Conservation (phyloP, 2,888 invertebrate genomes). For the Elysia crispata region DNA sequence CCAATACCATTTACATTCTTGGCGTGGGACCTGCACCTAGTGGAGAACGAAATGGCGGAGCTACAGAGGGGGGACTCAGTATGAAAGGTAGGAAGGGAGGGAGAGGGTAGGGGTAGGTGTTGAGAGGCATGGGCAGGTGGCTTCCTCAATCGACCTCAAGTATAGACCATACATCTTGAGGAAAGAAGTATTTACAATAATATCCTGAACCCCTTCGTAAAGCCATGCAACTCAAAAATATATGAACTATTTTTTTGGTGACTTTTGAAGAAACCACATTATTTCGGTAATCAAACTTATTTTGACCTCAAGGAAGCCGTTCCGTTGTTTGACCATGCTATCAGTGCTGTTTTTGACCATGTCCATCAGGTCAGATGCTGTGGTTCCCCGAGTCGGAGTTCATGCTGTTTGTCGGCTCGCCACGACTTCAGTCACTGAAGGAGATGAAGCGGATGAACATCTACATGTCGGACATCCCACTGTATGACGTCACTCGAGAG, state of each 20-base stretch:
- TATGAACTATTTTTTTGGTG: no score
- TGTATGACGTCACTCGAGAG: constrained; percentile 75
- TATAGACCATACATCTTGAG: no score
- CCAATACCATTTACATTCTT: constrained; percentile 71
- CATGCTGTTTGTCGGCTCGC: constrained; percentile 74
- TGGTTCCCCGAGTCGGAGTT: constrained; percentile 64
- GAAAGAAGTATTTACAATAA: no score
- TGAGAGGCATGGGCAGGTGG: background rate
- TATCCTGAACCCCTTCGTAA: no score
- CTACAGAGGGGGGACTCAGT: constrained; percentile 2
- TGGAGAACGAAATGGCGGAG: no score
- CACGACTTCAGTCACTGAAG: constrained; percentile 68
- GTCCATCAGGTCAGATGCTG: constrained; percentile 54
- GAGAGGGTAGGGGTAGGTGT: background rate
- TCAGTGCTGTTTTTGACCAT: background rate
- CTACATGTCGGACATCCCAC: constrained; percentile 73
- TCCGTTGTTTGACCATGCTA: no score
- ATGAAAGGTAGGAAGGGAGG: constrained; percentile 37
- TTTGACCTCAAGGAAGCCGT: no score
- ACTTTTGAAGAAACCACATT: no score
- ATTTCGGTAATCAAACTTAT: no score
- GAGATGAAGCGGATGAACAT: constrained; percentile 71
- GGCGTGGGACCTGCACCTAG: constrained; percentile 42
- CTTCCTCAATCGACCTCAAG: no score
- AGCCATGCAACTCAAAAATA: no score